These are phyloP conservation scores for Nycteola revayana DNA, from an alignment of 2,888 invertebrate species.

Conservation along the genomic window DNA sequence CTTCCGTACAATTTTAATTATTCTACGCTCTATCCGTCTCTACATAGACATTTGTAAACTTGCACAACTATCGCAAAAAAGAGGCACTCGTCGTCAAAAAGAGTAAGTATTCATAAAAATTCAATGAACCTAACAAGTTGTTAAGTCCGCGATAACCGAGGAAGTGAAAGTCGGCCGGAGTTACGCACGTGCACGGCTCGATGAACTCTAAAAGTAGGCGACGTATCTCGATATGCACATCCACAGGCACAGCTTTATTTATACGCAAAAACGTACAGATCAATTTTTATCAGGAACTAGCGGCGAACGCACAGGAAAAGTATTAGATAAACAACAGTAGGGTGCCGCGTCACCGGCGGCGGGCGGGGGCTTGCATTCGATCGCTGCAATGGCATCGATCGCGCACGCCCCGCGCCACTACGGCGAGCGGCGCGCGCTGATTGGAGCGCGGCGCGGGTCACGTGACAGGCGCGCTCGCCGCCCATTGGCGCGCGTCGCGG, in stretches of 20 bases:
- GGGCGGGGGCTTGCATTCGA: constrained; percentile 60
- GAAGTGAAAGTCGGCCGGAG: constrained; percentile 62
- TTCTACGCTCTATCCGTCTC: no score
- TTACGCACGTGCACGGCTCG: constrained; percentile 42
- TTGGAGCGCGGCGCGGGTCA: constrained; percentile 55
- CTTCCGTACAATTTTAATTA: constrained; percentile 11
- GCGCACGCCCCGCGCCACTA: constrained; percentile 57
- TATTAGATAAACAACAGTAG: constrained; percentile 59
- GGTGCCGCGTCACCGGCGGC: constrained; percentile 56
- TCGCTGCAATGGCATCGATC: constrained; percentile 75
- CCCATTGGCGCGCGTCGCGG: constrained; percentile 36
- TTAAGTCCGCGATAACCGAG: constrained; percentile 30
- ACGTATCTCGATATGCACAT: constrained; percentile 8
- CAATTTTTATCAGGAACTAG: constrained; percentile 16
- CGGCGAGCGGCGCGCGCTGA: constrained; percentile 35
- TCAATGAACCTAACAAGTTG: constrained; percentile 24
- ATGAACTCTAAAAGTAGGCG: constrained; percentile 16
- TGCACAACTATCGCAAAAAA: constrained; percentile 1
- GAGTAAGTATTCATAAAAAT: constrained; percentile 12
- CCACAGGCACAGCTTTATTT: constrained; percentile 8
- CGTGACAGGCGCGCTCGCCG: constrained; percentile 62
- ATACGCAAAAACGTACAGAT: constrained; percentile 8
- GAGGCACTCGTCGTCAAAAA: constrained; percentile 2
- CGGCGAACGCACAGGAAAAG: constrained; percentile 37
- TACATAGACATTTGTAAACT: constrained; percentile 5